These are phyloP conservation scores for Hybos culiciformis DNA, from an alignment of 2,888 invertebrate species.

Conservation along the genomic window DNA sequence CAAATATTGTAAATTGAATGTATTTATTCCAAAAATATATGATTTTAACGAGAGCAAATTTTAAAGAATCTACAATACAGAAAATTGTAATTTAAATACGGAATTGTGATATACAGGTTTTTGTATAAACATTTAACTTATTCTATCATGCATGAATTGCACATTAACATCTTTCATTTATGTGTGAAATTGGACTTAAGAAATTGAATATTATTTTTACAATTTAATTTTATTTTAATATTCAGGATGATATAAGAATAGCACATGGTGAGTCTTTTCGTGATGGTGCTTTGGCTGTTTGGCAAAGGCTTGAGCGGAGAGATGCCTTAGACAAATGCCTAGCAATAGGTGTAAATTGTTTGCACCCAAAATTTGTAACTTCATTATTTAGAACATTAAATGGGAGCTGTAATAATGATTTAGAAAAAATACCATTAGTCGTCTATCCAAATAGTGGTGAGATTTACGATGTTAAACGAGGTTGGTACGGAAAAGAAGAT, in stretches of 20 bases:
- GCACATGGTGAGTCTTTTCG: slow-evolving; percentile 71
- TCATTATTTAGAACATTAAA: slow-evolving; percentile 45
- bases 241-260: slow-evolving; percentile 44
- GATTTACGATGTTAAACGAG: slow-evolving; percentile 25
- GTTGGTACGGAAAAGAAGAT: slow-evolving; percentile 57
- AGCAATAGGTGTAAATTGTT: slow-evolving; percentile 84
- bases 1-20: too few species aligned
- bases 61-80: too few species aligned
- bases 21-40: too few species aligned
- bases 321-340: slow-evolving; percentile 52
- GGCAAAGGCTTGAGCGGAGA: slow-evolving; percentile 42
- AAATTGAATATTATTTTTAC: too few species aligned
- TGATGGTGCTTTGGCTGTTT: slow-evolving; percentile 56
- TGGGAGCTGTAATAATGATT: slow-evolving; percentile 31
- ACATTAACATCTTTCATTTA: too few species aligned
- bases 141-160: too few species aligned
- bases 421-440: slow-evolving; percentile 52
- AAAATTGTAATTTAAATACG: too few species aligned
- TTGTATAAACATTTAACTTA: too few species aligned
- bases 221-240: background rate
- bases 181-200: too few species aligned
- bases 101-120: too few species aligned
- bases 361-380: slow-evolving; percentile 50
- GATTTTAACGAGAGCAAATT: too few species aligned
- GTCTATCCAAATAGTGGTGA: slow-evolving; percentile 86